Evolutionary conservation across 2,113 vertebrate species (phyloP).

Genomic region (Heterotilapia buettikoferi): DNA sequence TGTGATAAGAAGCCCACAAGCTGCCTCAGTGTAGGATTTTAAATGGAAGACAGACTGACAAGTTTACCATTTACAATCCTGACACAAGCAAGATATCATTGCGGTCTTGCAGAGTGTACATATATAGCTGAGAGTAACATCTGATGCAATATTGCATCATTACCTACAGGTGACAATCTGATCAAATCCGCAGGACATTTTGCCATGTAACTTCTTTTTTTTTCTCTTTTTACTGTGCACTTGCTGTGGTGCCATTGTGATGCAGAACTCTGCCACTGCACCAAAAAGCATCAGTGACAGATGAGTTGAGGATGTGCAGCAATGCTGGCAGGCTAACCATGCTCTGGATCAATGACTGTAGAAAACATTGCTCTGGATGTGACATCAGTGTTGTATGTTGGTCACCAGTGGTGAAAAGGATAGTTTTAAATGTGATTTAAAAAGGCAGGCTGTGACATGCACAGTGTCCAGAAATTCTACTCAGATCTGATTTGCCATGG

Average conservation of each 20-base stretch:
- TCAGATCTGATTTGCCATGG: neutral
- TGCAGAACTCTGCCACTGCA: neutral
- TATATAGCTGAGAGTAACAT: neutral
- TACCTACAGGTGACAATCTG: neutral
- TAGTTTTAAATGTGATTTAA: constrained; percentile 20
- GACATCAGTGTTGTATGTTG: constrained; percentile 1
- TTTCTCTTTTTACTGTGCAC: neutral
- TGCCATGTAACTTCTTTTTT: neutral
- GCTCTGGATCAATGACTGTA: neutral
- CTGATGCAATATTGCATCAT: neutral
- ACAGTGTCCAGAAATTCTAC: neutral
- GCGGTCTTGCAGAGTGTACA: neutral
- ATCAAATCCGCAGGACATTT: neutral
- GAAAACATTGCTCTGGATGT: constrained; percentile 5
- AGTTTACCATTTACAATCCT: neutral
- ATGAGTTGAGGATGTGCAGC: constrained; percentile 25
- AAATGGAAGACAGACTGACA: neutral
- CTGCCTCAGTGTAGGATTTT: neutral
- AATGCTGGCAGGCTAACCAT: constrained; percentile 11
- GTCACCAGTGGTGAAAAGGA: neutral
- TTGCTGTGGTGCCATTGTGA: neutral
- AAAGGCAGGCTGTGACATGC: neutral
- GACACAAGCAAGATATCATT: neutral
- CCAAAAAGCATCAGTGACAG: constrained; percentile 2
- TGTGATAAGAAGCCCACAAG: neutral